Evolutionary conservation across 2,888 invertebrate genomes (phyloP).

Genomic region (Amiota mariae): DNA sequence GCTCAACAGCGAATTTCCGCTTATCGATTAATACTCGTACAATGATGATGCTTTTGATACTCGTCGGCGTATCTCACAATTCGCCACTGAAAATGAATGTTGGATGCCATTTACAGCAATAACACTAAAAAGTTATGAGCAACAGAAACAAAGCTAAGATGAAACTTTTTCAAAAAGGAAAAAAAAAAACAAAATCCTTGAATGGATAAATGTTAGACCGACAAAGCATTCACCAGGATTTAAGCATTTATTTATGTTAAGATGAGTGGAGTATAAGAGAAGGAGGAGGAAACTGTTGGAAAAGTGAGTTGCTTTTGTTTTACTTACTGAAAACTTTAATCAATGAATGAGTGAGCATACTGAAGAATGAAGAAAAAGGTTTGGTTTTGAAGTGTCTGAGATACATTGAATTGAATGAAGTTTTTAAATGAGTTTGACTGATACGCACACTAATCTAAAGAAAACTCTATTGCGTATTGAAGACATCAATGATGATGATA

Average conservation of each 20-base stretch:
- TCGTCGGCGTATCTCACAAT: conserved; percentile 42
- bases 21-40: conserved; percentile 47
- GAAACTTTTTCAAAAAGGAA: conserved; percentile 61
- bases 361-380: background rate
- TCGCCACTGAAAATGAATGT: conserved; percentile 32
- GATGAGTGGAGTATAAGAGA: background rate
- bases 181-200: conserved; percentile 53
- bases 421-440: conserved; percentile 19
- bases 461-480: conserved; percentile 4
- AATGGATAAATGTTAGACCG: conserved; percentile 64
- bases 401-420: conserved; percentile 61
- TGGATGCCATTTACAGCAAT: conserved; percentile 55
- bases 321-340: conserved; percentile 39
- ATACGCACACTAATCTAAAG: background rate
- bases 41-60: conserved; percentile 6
- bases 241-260: conserved; percentile 65
- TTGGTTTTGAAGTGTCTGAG: conserved; percentile 42
- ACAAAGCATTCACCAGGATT: conserved; percentile 66
- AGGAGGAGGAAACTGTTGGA: conserved; percentile 21
- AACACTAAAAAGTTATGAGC: conserved; percentile 71
- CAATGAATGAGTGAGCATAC: conserved; percentile 30
- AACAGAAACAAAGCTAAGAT: conserved; percentile 38
- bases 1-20: conserved; percentile 48
- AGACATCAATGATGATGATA: too few relatives aligned
- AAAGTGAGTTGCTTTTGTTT: conserved; percentile 19